Conservation (phyloP, 2,113 vertebrate genomes). For the Oplegnathus fasciatus region DNA sequence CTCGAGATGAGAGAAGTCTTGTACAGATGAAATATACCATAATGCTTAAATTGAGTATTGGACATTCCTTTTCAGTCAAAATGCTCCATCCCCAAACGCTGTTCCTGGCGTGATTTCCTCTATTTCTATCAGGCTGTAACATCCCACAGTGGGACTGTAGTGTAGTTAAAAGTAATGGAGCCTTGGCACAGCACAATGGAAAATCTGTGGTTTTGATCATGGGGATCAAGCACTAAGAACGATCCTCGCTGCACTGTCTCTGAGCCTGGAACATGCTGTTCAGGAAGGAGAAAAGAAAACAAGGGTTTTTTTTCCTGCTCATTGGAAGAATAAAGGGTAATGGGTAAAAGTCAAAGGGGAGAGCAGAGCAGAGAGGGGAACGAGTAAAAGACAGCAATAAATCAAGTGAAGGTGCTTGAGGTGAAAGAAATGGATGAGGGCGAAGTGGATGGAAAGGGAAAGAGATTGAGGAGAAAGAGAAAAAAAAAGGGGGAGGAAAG, state of each 20-base stretch:
- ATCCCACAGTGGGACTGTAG: slow-evolving; percentile 43
- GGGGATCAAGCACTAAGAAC: slow-evolving; percentile 55
- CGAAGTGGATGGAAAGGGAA: not conserved
- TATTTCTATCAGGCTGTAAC: slow-evolving; percentile 43
- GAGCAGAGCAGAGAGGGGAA: slow-evolving; percentile 38
- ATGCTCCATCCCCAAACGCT: slow-evolving; percentile 18
- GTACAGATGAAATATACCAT: slow-evolving; percentile 13
- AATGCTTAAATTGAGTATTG: slow-evolving; percentile 9
- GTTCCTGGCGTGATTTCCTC: slow-evolving; percentile 38
- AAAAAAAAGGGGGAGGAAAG: not conserved
- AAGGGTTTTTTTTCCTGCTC: slow-evolving; percentile 3
- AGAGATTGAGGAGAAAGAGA: slow-evolving; percentile 3
- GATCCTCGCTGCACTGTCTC: slow-evolving; percentile 52
- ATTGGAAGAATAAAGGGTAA: slow-evolving; percentile 33
- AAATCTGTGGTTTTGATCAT: slow-evolving; percentile 78
- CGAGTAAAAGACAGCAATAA: slow-evolving; percentile 45
- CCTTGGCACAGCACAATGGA: slow-evolving; percentile 73
- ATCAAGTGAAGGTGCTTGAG: slow-evolving; percentile 54
- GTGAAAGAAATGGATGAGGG: slow-evolving; percentile 35
- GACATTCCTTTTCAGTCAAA: slow-evolving; percentile 10
- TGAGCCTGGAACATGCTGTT: slow-evolving; percentile 58
- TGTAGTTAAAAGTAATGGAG: slow-evolving; percentile 62
- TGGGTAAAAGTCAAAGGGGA: slow-evolving; percentile 34
- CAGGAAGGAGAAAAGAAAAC: slow-evolving; percentile 56
- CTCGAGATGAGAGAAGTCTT: slow-evolving; percentile 6